A percentile compares a stretch with the other conserved stretches of the same genome.
These are phyloP conservation scores for Aphidius gifuensis DNA, from an alignment of 1,140 invertebrate genomes.

Conservation along the genomic window DNA sequence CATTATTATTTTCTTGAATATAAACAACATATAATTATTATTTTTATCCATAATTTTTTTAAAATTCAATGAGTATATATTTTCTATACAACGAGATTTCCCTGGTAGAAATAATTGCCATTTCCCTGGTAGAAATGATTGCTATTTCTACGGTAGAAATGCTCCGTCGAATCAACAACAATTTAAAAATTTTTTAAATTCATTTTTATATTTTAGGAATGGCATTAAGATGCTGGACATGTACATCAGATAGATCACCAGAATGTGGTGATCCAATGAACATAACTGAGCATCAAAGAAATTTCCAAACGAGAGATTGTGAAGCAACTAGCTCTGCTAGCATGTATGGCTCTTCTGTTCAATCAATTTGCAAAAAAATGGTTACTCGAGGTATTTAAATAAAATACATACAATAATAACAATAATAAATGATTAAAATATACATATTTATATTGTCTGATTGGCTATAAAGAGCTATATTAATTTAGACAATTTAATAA, in stretches of 20 bases:
- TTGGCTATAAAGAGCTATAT: background rate
- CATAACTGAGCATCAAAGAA: conserved; percentile 50
- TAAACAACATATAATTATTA: too few species aligned
- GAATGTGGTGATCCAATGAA: conserved; percentile 72
- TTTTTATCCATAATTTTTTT: too few species aligned
- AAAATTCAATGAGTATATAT: too few species aligned
- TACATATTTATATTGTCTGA: background rate
- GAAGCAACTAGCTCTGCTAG: conserved; percentile 30
- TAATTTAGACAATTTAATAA: conserved; percentile 2
- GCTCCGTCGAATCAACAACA: too few species aligned
- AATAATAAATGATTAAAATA: background rate
- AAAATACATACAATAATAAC: background rate
- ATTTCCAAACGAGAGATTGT: conserved; percentile 39
- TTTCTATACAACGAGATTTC: too few species aligned
- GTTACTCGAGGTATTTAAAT: conserved; percentile 41
- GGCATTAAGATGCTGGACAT: conserved; percentile 70
- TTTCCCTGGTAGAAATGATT: too few species aligned
- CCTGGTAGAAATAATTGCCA: too few species aligned
- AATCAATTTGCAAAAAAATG: conserved; percentile 45
- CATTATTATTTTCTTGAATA: too few species aligned
- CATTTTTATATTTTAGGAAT: conserved; percentile 47
- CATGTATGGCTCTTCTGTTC: conserved; percentile 25
- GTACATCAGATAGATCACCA: conserved; percentile 65
- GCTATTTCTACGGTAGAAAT: too few species aligned
- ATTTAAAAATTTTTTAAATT: too few species aligned